Base-by-base conservation (phyloP, 2,888 invertebrate genomes). In the Trichogramma dendrolimi region DNA sequence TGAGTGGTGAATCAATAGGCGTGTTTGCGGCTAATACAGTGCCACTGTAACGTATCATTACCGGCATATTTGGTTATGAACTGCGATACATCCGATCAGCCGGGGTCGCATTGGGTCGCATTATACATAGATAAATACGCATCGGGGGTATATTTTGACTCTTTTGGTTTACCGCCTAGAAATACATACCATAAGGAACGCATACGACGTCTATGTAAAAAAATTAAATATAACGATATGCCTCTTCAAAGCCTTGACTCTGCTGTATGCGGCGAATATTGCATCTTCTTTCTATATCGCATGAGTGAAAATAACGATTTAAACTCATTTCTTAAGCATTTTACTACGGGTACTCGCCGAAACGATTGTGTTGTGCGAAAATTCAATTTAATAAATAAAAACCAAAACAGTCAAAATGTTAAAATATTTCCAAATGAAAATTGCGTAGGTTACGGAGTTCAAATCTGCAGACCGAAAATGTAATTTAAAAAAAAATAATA, bases 261-360 rank as follows among this genome's bases (percentile, higher is more conserved):
- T 43, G 43, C 41, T 38, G 49, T 55, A 11, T 61, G 57, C 42
- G 57, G 61, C 43, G 42, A 49, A 51, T 61, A 55, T 43, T 60
- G 55, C 27, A 27, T 60, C 39, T 55, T 60, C 49, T 61, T 61
- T 50, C 50, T 61, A 44, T 41, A 61, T 61, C 55, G 49, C 2
- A 14, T 14, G 2, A 14, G 14, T 2, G 2, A 2, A 14, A 14
- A 14, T 14, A 14, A 14, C 14, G 2, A 14, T 14, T 14, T 14
- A 2, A 14, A 14, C 14, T 1, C 1, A 14, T 14, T 14, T 14
- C 14, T 14, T 14, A 14, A 14, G 1, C 2, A 14, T 14, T 14
- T 14, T 14, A 14, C 14, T 2, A 1, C 14, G 1, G 14, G 2
- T 14, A 14, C 14, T 14, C 1, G 2, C 1, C 2, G 14, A 14